Base-by-base conservation (phyloP, 1,140 invertebrate species). In the Macrotrachela quadricornifera region DNA sequence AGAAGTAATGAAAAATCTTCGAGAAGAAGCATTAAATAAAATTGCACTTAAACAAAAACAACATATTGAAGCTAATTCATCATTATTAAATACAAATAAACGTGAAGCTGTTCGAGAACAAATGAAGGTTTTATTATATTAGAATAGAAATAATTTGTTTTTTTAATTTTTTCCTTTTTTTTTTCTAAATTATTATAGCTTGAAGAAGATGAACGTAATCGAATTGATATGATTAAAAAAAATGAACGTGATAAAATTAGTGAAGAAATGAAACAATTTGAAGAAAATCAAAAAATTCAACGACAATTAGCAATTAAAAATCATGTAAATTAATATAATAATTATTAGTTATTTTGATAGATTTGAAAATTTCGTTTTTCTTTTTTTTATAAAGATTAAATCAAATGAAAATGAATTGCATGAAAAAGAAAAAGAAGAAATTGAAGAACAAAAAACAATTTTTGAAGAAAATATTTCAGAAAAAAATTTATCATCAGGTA, bases 241-340 rank as follows among this genome's bases (percentile, higher is more conserved):
- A 68, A 53, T 62, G 67, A 58, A 73, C 76, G 64, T 62, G 70
- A 71, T 47, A 73, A 73, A 66, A 78, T 78, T 13, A 77, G 66
- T 82, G 18, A 75, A 80, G 60, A 68, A 72, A 49, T 83, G 78
- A 78, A 74, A 76, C 59, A 60, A 68, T 41, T 58, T 63, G 57
- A 63, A 67, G 45, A 61, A 57, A 50, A 36, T 47, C 21, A 63
- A 53, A 21, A 56, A 57, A 61, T 37, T 17, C n/a, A 15, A 21
- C 30, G 10, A 21, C 1, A 49, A 49, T 49, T n/a, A 15, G n/a
- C 16, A 15, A 15, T n/a, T 18, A 1, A n/a, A 49, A 49, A 14
- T 17, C 16, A 21, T 18, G 10, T 30, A 3, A 50, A 50, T 36
- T 16, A n/a, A n/a, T 21, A 18, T n/a, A n/a, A n/a, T n/a, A n/a